Conservation (phyloP, 2,888 invertebrate genomes). For the Drosophila ezoana region DNA sequence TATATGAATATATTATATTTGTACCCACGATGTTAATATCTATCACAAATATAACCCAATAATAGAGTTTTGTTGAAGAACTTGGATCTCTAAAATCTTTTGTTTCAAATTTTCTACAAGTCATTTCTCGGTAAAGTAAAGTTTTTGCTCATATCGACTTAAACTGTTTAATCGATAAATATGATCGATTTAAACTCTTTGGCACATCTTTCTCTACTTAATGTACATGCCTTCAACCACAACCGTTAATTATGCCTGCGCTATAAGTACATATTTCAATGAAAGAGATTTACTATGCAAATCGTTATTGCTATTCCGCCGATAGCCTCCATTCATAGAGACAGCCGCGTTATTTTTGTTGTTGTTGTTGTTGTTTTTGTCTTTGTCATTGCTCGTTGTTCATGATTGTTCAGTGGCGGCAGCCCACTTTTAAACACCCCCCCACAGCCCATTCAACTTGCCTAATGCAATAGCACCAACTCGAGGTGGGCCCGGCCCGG, state of each 20-base stretch:
- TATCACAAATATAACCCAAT: too few species aligned
- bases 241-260: conserved; percentile 1
- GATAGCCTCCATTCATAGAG: conserved; percentile 12
- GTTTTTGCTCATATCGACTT: too few species aligned
- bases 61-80: too few species aligned
- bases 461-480: conserved; percentile 10
- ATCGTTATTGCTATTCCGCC: conserved; percentile 20
- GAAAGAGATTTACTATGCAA: conserved; percentile 22
- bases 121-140: too few species aligned
- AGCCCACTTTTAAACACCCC: conserved; percentile 20
- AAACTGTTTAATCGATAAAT: neutral
- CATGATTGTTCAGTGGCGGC: conserved; percentile 30
- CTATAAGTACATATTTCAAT: conserved; percentile 5
- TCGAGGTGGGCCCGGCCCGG: neutral
- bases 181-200: neutral
- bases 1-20: too few species aligned
- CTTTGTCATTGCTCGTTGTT: conserved; percentile 16
- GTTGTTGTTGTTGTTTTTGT: conserved; percentile 12
- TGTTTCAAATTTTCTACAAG: too few species aligned
- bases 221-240: neutral
- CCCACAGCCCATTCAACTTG: neutral
- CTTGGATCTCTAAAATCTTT: too few species aligned
- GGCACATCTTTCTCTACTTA: neutral
- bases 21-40: too few species aligned
- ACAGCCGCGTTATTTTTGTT: conserved; percentile 12